Evolutionary conservation across 2,113 vertebrate species (phyloP), one percentile per base, ranked within the genome.

Genomic region (Sturnira hondurensis): DNA sequence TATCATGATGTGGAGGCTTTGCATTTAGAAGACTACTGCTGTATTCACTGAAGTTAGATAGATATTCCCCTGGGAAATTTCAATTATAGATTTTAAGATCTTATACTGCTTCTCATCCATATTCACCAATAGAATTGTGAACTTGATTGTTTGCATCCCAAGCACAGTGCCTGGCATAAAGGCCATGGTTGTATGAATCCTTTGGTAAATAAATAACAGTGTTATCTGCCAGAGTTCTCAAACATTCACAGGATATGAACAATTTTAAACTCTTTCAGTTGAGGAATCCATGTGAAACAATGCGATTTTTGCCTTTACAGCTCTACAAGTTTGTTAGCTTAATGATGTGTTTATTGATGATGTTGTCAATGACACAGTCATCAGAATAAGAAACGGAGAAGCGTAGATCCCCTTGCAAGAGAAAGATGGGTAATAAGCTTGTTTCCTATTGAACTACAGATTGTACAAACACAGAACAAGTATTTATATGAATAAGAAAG

Each of bases 401-500:
- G 26, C 31, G 54, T 52, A 95, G 28, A 20, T 4, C 68, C 82
- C 82, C 54, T 43, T 88, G 22, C 61, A 93, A 95, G 63, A 61
- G 85, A 86, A 56, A 26, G 94, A 54, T 31, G 80, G 14, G 94
- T 81, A 82, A 96, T 83, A 82, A 97, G 78, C 28, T 81, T 19
- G 1, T 89, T 70, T 38, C 33, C 45, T 87, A 81, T 63, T 94
- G 80, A 97, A 93, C 97, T 96, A 93, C 45, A 31, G 83, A 84
- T 50, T 91, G 54, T 91, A 82, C 4, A 93, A 54, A 56, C 9
- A 45, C 77, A 45, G 33, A 96, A 92, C 19, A 95, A 86, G 73
- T 96, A 86, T 36, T 98, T 94, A 22, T 81, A 97, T 97, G 93
- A 87, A 84, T 68, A 96, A 56, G 17, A 89, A 85, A 93, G 67